Base-by-base conservation (phyloP, 2,113 vertebrate genomes). In the Gasterosteus aculeatus region DNA sequence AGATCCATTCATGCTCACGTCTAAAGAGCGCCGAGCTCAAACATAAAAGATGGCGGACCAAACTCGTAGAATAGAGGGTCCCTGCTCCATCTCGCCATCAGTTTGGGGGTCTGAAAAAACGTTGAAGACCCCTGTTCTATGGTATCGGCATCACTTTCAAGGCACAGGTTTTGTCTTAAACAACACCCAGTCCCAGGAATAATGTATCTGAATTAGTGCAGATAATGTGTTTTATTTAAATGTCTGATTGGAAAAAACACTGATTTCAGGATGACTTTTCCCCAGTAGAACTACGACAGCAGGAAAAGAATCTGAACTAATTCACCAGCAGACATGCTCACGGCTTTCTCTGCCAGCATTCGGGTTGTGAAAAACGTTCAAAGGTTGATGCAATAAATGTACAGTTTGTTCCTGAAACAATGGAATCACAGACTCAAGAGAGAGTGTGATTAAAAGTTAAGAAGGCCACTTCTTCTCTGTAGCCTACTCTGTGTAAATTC, bases 261-360 rank as follows among this genome's bases (percentile, higher is more conserved):
- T 68, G 22, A 11, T 60, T 69, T 80, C 51, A 63, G 33, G 14
- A 73, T 42, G 58, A 75, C 22, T 19, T 26, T 29, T 59, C 69
- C 22, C 60, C 31, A 26, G 35, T 41, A 31, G 19, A 62, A 19
- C 7, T 18, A 39, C 15, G 4, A 39, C 47, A 39, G 35, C n/a
- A 22, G 12, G 29, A 10, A 54, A 29, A 11, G 10, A 6, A 33
- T 53, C 47, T 33, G 33, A 15, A 39, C 7, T 31, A 22, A 41
- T 41, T 68, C 44, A 35, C 65, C 57, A 54, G 44, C 74, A 69
- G 57, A 69, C 56, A 26, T 60, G 39, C 39, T 70, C 7, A 15
- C 10, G 10, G 14, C 10, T n/a, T 16, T 15, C 29, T 44, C 19
- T 35, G 41, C 31, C 53, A 47, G 26, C 35, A 26, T 7, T 60